Evolutionary conservation across 2,888 invertebrate species (phyloP).

Genomic region (Nasonovia ribisnigri): DNA sequence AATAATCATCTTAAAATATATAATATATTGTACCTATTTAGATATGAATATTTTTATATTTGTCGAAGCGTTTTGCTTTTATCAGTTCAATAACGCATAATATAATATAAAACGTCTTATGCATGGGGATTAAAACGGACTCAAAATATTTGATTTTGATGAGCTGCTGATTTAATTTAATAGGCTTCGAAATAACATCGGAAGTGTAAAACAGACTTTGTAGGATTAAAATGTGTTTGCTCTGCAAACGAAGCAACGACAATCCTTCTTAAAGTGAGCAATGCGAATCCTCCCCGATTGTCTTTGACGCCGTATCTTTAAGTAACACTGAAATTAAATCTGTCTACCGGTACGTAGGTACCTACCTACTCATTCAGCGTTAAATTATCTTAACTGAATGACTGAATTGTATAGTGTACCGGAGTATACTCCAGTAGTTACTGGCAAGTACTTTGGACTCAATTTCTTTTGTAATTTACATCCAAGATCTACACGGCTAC

Average conservation of each 20-base stretch:
- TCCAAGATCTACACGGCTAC: neutral
- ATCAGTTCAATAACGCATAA: neutral
- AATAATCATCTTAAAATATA: neutral
- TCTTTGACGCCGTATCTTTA: slow-evolving; percentile 31
- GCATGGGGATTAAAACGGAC: neutral
- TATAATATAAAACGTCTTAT: neutral
- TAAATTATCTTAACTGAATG: slow-evolving; percentile 21
- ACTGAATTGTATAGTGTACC: neutral
- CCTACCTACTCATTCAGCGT: neutral
- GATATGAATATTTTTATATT: neutral
- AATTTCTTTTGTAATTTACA: slow-evolving; percentile 16
- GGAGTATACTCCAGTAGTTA: neutral
- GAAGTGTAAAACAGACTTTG: neutral
- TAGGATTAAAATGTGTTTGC: slow-evolving; percentile 10
- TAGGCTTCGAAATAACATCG: neutral
- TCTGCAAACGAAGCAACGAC: neutral
- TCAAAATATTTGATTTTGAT: slow-evolving; percentile 3
- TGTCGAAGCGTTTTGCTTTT: neutral
- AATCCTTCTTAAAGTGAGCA: slow-evolving; percentile 24
- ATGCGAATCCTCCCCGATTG: neutral
- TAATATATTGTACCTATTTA: neutral
- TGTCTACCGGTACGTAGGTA: slow-evolving; percentile 4
- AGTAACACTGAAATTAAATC: slow-evolving; percentile 51
- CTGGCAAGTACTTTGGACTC: neutral
- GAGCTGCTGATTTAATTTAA: slow-evolving; percentile 10